Evolutionary conservation across 2,797 vertebrate genomes (phyloP).

Genomic region (Dryobates pubescens): DNA sequence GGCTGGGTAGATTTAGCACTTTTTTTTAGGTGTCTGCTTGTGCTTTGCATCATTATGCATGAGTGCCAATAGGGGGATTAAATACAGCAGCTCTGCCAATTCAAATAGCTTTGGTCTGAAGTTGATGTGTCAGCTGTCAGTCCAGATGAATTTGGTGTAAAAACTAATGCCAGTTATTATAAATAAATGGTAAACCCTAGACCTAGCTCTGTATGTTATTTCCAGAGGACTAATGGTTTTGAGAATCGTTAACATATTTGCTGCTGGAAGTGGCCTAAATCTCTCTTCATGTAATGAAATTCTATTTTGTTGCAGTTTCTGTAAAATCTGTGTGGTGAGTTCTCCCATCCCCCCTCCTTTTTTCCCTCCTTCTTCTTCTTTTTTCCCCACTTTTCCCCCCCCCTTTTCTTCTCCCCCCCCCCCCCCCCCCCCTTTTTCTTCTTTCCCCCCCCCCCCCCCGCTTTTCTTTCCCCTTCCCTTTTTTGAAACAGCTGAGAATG

Average conservation of each 20-base stretch:
- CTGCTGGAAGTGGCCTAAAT: not conserved
- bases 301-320: not conserved
- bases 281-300: not conserved
- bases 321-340: not conserved
- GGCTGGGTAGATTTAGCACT: not conserved
- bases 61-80: slow-evolving; percentile 30
- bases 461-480: too few species aligned
- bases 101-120: slow-evolving; percentile 41
- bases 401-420: not conserved
- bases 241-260: not conserved
- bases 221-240: not conserved
- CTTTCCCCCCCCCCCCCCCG: too few species aligned
- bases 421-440: too few species aligned
- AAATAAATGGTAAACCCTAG: not conserved
- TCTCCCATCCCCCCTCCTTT: not conserved
- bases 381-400: too few species aligned
- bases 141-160: slow-evolving; percentile 29
- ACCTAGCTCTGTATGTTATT: not conserved
- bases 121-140: slow-evolving; percentile 62
- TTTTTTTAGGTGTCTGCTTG: slow-evolving; percentile 10
- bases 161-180: not conserved
- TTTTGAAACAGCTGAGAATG: not conserved
- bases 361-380: too few species aligned
- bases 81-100: slow-evolving; percentile 47
- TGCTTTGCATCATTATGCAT: slow-evolving; percentile 48